Evolutionary conservation across 2,797 vertebrate genomes (phyloP), one percentile per base, ranked within the genome.

Genomic region (Pteropus rufus): DNA sequence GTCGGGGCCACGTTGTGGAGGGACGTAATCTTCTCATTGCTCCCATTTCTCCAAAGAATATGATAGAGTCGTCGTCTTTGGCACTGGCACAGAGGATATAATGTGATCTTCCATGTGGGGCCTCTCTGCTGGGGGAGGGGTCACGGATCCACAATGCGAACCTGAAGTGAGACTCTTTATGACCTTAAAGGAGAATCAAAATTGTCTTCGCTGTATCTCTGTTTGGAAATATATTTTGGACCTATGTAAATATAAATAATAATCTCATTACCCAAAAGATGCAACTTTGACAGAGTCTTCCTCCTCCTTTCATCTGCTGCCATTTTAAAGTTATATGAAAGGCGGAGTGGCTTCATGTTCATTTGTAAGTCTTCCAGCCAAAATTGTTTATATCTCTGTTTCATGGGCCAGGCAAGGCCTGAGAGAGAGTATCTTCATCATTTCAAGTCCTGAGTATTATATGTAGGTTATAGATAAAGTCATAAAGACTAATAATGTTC

Each of bases 391-490:
- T 54, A 94, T 86, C 49, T 94, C 56, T 93, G 83, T 88, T 96
- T 93, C 82, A 91, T 89, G 75, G 70, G 36, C n/a, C n/a, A 85
- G 67, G n/a, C 31, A 49, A 72, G 49, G 18, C 10, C 58, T 76
- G 39, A 79, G 18, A 92, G 88, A 92, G 23, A 79, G 89, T 92
- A 92, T 72, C 58, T 49, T 93, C 67, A 94, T 82, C 34, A 76
- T 94, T 93, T 96, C 19, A 65, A 93, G 64, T 91, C 75, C 67
- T 72, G 52, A 93, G 94, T 95, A 95, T 76, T 85, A 44, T 70
- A 91, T 76, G 64, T 89, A 91, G 70, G 92, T 95, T 87, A 80
- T 49, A 49, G 19, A 79, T 67, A 75, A 97, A 85, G n/a, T 89
- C 54, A 44, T 49, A 49, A 76, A 89, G 76, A 67, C 52, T 79